Evolutionary conservation across 2,797 vertebrate species (phyloP), one percentile per base, ranked within the genome.

Genomic region (Amblyopsis hoosieri): DNA sequence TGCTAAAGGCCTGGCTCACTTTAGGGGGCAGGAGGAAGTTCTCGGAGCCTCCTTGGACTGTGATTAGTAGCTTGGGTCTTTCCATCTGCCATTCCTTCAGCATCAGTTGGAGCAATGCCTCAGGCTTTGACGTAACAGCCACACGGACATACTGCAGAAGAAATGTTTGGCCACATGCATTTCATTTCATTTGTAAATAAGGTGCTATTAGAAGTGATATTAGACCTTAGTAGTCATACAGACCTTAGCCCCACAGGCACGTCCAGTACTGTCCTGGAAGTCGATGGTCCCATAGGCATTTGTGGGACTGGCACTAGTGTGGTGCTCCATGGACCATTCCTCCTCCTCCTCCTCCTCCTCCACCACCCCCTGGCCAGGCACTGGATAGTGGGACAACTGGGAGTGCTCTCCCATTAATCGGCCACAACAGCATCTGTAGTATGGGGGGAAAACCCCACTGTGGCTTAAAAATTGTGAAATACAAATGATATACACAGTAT

Each of bases 21-120:
- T 95, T 97, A 8, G 92, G 87, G 3, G 94, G 83, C 68, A 99
- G 91, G 49, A 87, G 82, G 83, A 99, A 98, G 86, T 96, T 96
- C 54, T 97, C 94, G n/a, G 91, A 90, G 8, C 97, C 96, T 46
- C 97, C 97, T 0, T 98, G 94, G 76, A 98, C 92, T 0, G 94
- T 97, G 64, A 99, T 92, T 11, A 99, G 91, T 5, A 99, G 86
- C 79, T 98, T 99, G 54, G 97, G 97, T 73, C 94, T 86, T 49
- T 97, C 96, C 94, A 98, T 96, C 81, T 98, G 95, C 97, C 97
- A 99, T 83, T 98, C 96, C 76, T 85, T 93, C 78, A 96, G 73
- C 96, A 99, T 97, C 75, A 99, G 85, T 31, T 96, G 94, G 66
- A 97, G 83, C 14, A 99, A 73, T 12, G 90, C 89, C 64, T 98